These are phyloP conservation scores for Mesocentrotus franciscanus DNA, from an alignment of 53 echinoderm and acorn worm genomes.

Conservation along the genomic window DNA sequence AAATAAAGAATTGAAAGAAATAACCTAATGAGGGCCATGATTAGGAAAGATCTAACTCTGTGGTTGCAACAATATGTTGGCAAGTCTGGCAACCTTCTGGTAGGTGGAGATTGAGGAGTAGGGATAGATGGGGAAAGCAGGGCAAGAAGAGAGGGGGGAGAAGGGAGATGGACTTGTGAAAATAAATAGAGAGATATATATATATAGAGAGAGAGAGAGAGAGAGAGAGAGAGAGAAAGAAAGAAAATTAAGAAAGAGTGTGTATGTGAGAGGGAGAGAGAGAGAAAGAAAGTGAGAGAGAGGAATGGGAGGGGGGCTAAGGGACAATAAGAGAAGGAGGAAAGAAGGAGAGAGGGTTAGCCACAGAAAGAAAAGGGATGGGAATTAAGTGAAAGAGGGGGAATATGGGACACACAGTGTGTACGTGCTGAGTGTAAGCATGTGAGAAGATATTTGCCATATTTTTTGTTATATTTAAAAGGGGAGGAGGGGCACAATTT, in stretches of 20 bases:
- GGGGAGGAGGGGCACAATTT: too few relatives aligned
- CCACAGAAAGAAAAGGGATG: not conserved
- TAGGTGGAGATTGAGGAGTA: not conserved
- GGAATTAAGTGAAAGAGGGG: not conserved
- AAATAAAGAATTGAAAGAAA: too few relatives aligned
- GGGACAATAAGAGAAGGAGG: not conserved
- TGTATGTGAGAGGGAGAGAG: not conserved
- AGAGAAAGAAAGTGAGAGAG: not conserved
- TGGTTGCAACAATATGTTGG: too few relatives aligned
- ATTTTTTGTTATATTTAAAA: too few relatives aligned
- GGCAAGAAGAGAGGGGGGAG: not conserved
- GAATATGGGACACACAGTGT: too few relatives aligned
- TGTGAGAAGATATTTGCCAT: too few relatives aligned
- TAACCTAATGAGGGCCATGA: too few relatives aligned
- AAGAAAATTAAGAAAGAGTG: not conserved
- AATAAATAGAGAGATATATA: not conserved
- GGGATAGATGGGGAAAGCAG: not conserved
- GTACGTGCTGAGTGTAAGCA: too few relatives aligned
- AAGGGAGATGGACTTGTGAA: not conserved
- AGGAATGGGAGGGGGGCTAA: not conserved
- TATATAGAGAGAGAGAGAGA: not conserved
- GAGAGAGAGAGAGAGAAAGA: not conserved
- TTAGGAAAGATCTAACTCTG: too few relatives aligned
- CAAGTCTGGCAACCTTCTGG: too few relatives aligned
- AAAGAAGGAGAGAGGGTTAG: not conserved